A percentile compares a stretch with the other conserved stretches of the same genome.
Evolutionary conservation across 1,140 invertebrate genomes (phyloP).

Genomic region (Ostrea edulis): DNA sequence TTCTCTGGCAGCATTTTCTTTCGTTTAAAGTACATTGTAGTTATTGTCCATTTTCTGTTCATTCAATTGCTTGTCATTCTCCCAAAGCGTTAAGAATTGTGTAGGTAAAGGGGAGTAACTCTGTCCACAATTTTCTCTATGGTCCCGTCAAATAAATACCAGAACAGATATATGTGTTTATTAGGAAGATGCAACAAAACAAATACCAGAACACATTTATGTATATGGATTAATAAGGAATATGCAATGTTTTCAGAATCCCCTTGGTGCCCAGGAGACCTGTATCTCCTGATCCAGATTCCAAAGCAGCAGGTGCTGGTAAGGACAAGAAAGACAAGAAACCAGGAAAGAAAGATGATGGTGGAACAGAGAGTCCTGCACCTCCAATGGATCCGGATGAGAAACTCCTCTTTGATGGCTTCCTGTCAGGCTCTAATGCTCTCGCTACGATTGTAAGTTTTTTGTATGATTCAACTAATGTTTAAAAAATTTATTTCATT

Average conservation of each 20-base stretch:
- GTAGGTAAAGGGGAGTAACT: background rate
- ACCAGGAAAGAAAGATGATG: conserved; percentile 69
- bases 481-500: background rate
- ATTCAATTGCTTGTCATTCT: background rate
- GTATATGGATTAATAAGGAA: too few species aligned
- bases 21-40: too few species aligned
- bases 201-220: too few species aligned
- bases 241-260: conserved; percentile 66
- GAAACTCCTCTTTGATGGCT: conserved; percentile 76
- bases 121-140: background rate
- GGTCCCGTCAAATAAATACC: too few species aligned
- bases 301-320: conserved; percentile 63
- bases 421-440: conserved; percentile 62
- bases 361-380: conserved; percentile 69
- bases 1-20: background rate
- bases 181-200: too few species aligned
- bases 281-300: conserved; percentile 70
- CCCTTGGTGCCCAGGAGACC: conserved; percentile 76
- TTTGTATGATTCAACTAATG: background rate
- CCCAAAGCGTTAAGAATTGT: background rate
- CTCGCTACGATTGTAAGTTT: conserved; percentile 68
- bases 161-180: too few species aligned
- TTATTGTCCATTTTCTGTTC: background rate
- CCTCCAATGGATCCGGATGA: conserved; percentile 77
- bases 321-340: conserved; percentile 75